Evolutionary conservation across 2,113 vertebrate genomes (phyloP).

Genomic region (Danio rerio): DNA sequence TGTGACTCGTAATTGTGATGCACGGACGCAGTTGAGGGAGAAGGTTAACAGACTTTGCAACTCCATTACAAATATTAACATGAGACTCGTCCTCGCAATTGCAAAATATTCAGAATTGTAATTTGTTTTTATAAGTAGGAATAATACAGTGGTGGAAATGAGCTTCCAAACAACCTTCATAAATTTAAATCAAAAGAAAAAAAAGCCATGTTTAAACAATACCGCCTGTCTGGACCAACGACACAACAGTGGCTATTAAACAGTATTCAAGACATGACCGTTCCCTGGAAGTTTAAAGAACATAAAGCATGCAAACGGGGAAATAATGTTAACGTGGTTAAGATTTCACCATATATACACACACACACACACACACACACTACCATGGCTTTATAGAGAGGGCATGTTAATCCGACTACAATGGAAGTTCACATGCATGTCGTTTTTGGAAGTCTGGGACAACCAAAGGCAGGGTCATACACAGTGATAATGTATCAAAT

Average conservation of each 20-base stretch:
- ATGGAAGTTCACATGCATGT: slow-evolving; percentile 73
- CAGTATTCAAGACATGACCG: slow-evolving; percentile 23
- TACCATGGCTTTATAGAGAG: slow-evolving; percentile 40
- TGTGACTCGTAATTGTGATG: too few relatives aligned
- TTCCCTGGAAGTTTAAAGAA: slow-evolving; percentile 42
- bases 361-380: slow-evolving; percentile 46
- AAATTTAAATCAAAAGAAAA: not conserved
- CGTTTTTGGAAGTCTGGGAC: slow-evolving; percentile 62
- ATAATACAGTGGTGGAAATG: too few relatives aligned
- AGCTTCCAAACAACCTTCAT: too few relatives aligned
- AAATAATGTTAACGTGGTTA: slow-evolving; percentile 42
- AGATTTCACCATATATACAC: slow-evolving; percentile 38
- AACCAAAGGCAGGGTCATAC: slow-evolving; percentile 59
- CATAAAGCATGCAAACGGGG: slow-evolving; percentile 52
- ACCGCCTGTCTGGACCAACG: not conserved
- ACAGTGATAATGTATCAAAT: slow-evolving; percentile 70
- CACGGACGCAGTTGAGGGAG: too few relatives aligned
- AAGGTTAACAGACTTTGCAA: too few relatives aligned
- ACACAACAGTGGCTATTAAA: slow-evolving; percentile 20
- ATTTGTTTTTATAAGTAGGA: too few relatives aligned
- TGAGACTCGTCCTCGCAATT: too few relatives aligned
- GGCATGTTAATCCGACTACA: slow-evolving; percentile 65
- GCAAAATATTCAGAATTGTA: too few relatives aligned
- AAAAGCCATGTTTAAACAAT: not conserved
- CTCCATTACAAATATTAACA: too few relatives aligned